Evolutionary conservation across 2,888 invertebrate species (phyloP).

Genomic region (Tetranychus piercei): DNA sequence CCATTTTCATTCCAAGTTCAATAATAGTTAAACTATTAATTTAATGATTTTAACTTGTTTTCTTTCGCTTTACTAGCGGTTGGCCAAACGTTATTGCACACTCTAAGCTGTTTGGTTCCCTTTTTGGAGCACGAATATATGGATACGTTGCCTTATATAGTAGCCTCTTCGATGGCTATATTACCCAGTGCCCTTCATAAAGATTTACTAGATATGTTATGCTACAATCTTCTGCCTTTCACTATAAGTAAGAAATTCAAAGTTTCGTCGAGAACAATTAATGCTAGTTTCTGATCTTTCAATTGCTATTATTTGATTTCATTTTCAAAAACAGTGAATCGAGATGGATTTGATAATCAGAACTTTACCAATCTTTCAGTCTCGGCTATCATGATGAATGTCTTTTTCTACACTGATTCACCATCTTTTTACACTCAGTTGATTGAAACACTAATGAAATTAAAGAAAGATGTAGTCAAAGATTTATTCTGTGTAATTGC

Average conservation of each 20-base stretch:
- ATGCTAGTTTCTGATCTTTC: background rate
- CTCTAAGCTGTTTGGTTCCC: slow-evolving; percentile 78
- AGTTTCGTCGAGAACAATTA: background rate
- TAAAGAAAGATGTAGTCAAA: slow-evolving; percentile 70
- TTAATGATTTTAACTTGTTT: slow-evolving; percentile 22
- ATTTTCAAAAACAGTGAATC: background rate
- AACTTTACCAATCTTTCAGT: slow-evolving; percentile 36
- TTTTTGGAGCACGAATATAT: slow-evolving; percentile 90
- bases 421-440: slow-evolving; percentile 91
- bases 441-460: slow-evolving; percentile 82
- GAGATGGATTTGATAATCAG: slow-evolving; percentile 26
- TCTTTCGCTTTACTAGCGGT: slow-evolving; percentile 45
- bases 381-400: slow-evolving; percentile 78
- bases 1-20: no score
- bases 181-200: slow-evolving; percentile 76
- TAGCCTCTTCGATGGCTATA: slow-evolving; percentile 79
- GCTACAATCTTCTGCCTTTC: slow-evolving; percentile 87
- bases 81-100: slow-evolving; percentile 79
- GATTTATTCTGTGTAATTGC: slow-evolving; percentile 88
- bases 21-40: slow-evolving; percentile 23
- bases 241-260: slow-evolving; percentile 53
- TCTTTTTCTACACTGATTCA: slow-evolving; percentile 84
- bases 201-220: slow-evolving; percentile 79
- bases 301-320: background rate
- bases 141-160: slow-evolving; percentile 80